A percentile compares a stretch with the other conserved stretches of the same genome.
Conservation (phyloP, 2,797 vertebrate genomes). For the Anniella stebbinsi region DNA sequence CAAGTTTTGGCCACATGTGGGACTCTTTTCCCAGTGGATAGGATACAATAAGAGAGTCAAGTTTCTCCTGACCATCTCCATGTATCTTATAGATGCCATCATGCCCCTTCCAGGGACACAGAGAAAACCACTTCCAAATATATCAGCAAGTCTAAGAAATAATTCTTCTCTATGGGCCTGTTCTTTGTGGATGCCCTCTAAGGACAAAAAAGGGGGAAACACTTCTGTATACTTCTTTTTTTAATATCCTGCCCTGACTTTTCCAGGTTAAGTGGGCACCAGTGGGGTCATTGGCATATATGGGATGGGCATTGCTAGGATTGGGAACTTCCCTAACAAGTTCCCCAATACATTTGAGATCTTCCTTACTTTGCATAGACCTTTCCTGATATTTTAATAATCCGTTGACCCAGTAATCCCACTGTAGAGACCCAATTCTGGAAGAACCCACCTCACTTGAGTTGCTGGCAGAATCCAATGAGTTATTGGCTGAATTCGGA, state of each 20-base stretch:
- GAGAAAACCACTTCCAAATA: not conserved
- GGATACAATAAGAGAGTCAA: not conserved
- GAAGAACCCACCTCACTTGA: too few relatives aligned
- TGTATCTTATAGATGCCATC: not conserved
- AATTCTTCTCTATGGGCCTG: not conserved
- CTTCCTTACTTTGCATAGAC: not conserved
- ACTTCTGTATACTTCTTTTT: not conserved
- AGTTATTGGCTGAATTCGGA: too few relatives aligned
- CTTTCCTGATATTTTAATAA: not conserved
- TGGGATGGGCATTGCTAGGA: not conserved
- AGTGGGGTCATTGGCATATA: not conserved
- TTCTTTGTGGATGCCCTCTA: not conserved
- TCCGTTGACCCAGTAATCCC: too few relatives aligned
- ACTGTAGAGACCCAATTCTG: too few relatives aligned
- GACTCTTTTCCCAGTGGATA: too few relatives aligned
- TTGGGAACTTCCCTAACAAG: not conserved
- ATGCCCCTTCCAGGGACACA: not conserved
- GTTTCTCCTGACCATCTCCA: not conserved
- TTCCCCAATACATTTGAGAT: not conserved
- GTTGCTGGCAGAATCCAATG: too few relatives aligned
- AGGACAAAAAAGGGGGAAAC: not conserved
- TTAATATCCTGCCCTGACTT: not conserved
- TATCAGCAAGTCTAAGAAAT: not conserved
- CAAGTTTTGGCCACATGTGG: too few relatives aligned
- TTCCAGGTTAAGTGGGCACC: not conserved